A percentile compares a stretch with the other conserved stretches of the same genome.
Evolutionary conservation across 2,113 vertebrate species (phyloP).

Genomic region (Patagioenas fasciata): DNA sequence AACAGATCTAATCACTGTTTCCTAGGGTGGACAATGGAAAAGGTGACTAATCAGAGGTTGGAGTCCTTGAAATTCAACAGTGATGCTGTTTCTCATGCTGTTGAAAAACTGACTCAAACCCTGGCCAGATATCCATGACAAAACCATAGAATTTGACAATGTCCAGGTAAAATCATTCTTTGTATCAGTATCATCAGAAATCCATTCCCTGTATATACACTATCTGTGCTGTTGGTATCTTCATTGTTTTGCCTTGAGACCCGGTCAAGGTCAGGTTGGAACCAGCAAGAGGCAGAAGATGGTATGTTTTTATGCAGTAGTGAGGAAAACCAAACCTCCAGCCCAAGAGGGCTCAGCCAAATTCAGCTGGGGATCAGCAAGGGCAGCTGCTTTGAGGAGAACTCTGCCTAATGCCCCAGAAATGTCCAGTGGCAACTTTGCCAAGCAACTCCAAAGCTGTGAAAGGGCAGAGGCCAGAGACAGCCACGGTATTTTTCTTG

Average conservation of each 20-base stretch:
- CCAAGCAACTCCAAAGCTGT: neutral
- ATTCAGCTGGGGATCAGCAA: neutral
- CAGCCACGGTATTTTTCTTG: neutral
- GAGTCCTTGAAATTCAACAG: neutral
- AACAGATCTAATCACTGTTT: neutral
- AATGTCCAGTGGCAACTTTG: neutral
- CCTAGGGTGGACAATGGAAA: neutral
- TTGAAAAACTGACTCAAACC: neutral
- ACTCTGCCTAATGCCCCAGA: neutral
- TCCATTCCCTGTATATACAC: neutral
- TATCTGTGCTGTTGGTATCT: neutral
- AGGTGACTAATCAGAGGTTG: neutral
- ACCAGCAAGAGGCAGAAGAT: neutral
- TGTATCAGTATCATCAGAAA: neutral
- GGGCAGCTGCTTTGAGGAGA: neutral
- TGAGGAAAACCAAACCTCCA: neutral
- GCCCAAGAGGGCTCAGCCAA: neutral
- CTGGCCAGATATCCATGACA: neutral
- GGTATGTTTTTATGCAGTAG: neutral
- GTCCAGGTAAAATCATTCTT: neutral
- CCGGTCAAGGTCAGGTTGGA: neutral
- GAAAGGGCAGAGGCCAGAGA: neutral
- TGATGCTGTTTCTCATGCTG: neutral
- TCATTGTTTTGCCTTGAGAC: neutral
- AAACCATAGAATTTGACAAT: neutral